Evolutionary conservation across 2,888 invertebrate genomes (phyloP).

Genomic region (Hyalella azteca): DNA sequence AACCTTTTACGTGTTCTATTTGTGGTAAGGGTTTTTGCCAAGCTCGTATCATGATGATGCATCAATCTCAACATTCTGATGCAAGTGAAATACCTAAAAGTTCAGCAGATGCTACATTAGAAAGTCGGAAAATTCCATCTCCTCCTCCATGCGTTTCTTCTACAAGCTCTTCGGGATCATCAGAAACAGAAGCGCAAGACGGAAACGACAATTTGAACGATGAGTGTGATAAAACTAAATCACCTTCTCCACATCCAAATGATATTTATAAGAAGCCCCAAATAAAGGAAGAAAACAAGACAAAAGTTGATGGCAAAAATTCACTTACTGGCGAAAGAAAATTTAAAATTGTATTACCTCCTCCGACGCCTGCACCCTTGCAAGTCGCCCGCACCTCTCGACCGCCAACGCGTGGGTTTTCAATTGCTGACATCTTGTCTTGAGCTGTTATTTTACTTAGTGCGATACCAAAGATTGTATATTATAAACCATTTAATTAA

Average conservation of each 20-base stretch:
- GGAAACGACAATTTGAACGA: background rate
- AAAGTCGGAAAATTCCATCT: background rate
- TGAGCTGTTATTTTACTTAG: no score
- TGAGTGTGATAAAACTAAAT: background rate
- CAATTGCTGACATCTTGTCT: background rate
- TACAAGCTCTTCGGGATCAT: background rate
- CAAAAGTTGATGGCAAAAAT: no score
- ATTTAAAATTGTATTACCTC: background rate
- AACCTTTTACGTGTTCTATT: slow-evolving; percentile 86
- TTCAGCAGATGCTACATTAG: background rate
- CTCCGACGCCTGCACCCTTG: background rate
- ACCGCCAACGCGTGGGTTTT: background rate
- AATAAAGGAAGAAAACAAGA: no score
- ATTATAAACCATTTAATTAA: no score
- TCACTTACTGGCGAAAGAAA: background rate
- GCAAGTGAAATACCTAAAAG: background rate
- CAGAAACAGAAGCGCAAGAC: background rate
- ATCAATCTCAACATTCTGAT: slow-evolving; percentile 54
- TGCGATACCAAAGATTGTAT: no score
- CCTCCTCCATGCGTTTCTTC: slow-evolving; percentile 3
- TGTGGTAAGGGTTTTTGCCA: slow-evolving; percentile 58
- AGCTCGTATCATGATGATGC: slow-evolving; percentile 57
- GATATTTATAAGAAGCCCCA: no score
- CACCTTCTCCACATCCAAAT: background rate
- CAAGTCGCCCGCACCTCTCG: background rate